A percentile compares a stretch with the other conserved stretches of the same genome.
Conservation (phyloP, 2,888 invertebrate species). For the Sarcophaga subvicina region DNA sequence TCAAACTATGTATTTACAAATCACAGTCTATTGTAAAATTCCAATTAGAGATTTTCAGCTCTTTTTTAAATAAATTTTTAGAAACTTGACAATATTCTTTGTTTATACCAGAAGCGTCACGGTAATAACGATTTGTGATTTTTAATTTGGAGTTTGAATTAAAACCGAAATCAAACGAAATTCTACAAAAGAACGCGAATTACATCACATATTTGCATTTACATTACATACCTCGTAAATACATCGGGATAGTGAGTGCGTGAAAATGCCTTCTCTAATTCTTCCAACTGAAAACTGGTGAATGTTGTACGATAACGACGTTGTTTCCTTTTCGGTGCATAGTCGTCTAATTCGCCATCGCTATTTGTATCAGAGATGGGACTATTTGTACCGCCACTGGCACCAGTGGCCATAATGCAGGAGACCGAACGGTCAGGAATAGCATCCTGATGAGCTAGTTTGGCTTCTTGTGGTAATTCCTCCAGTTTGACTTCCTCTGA, state of each 20-base stretch:
- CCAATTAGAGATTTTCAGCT: no score
- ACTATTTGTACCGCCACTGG: conserved; percentile 82
- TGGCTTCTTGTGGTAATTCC: conserved; percentile 82
- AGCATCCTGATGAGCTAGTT: conserved; percentile 81
- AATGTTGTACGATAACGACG: conserved; percentile 96
- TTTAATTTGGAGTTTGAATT: background rate
- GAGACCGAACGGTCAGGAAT: conserved; percentile 82
- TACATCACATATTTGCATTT: background rate
- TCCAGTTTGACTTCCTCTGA: conserved; percentile 82
- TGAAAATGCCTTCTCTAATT: conserved; percentile 97
- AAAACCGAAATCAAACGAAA: background rate
- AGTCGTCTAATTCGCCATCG: conserved; percentile 88
- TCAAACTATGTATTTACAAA: no score
- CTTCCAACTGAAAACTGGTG: conserved; percentile 96
- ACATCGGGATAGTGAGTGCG: conserved; percentile 99
- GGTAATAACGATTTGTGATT: no score
- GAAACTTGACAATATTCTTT: no score
- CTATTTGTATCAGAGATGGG: conserved; percentile 85
- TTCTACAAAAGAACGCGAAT: background rate
- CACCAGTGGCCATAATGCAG: conserved; percentile 74
- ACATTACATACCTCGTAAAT: conserved; percentile 90
- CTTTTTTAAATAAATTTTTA: no score
- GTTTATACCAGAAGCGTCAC: no score
- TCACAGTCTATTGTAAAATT: no score
- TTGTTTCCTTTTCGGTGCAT: conserved; percentile 94